phyloP scores from a whole-genome alignment of 2,888 invertebrate genomes.

The Teleiodes luculella region DNA sequence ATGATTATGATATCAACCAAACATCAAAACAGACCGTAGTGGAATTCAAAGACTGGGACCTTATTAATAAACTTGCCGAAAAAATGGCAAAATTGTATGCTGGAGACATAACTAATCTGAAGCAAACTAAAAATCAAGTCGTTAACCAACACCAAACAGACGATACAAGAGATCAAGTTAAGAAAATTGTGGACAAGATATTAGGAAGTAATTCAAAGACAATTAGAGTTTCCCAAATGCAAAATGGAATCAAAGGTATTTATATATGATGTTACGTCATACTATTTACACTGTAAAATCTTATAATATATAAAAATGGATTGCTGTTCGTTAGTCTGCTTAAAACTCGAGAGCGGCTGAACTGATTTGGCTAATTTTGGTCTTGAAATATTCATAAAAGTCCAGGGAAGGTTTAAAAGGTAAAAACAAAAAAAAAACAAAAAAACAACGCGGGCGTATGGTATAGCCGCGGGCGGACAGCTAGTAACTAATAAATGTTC shows the following conservation, averaged over 20 bases:
- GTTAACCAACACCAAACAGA: conserved; percentile 22
- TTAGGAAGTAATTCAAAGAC: conserved; percentile 53
- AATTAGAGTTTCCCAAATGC: conserved; percentile 46
- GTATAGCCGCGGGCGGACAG: too few relatives aligned
- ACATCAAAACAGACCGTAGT: conserved; percentile 67
- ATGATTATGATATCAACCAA: conserved; percentile 73
- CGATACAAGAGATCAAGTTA: conserved; percentile 53
- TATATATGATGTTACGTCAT: too few relatives aligned
- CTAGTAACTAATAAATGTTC: too few relatives aligned
- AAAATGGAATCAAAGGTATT: conserved; percentile 65
- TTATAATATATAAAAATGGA: too few relatives aligned
- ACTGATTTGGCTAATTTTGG: too few relatives aligned
- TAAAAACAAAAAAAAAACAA: too few relatives aligned
- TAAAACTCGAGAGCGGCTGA: too few relatives aligned
- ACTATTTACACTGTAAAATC: too few relatives aligned
- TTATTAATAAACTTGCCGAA: conserved; percentile 48
- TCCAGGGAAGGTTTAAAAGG: too few relatives aligned
- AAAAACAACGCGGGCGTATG: too few relatives aligned
- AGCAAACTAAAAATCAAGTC: conserved; percentile 29
- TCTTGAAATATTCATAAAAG: too few relatives aligned
- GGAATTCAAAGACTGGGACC: conserved; percentile 77
- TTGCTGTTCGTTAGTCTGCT: too few relatives aligned
- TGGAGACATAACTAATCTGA: conserved; percentile 42
- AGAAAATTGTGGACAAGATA: conserved; percentile 59
- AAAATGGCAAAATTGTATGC: conserved; percentile 53